These are phyloP conservation scores for Heptranchias perlo DNA, from an alignment of 2,113 vertebrate species.

Conservation along the genomic window DNA sequence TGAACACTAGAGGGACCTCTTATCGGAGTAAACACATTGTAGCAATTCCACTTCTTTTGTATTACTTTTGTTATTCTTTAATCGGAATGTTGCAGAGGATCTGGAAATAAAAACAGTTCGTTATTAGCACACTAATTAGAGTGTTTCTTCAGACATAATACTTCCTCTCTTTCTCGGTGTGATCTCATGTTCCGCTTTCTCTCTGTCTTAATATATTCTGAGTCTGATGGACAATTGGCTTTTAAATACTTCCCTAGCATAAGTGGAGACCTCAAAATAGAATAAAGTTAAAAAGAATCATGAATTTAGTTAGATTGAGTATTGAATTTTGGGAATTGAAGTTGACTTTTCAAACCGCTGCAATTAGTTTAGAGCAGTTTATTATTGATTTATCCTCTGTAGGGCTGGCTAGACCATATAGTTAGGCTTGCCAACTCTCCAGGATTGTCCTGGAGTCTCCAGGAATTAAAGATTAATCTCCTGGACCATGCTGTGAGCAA, in stretches of 20 bases:
- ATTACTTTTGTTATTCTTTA: not conserved
- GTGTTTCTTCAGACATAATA: not conserved
- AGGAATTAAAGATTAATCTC: not conserved
- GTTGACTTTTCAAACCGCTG: not conserved
- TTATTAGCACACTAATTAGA: not conserved
- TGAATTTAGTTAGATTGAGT: not conserved
- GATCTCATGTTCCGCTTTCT: not conserved
- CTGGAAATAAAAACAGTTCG: not conserved
- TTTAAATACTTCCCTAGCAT: not conserved
- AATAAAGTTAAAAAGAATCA: not conserved
- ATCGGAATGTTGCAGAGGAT: not conserved
- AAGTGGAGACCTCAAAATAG: not conserved
- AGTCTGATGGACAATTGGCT: not conserved
- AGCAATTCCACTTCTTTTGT: not conserved
- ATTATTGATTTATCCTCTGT: not conserved
- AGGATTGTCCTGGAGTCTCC: not conserved
- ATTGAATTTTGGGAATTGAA: not conserved
- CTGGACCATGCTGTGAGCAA: not conserved
- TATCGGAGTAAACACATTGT: not conserved
- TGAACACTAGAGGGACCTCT: not conserved
- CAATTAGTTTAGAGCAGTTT: not conserved
- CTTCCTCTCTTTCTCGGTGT: not conserved
- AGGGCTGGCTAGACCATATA: not conserved
- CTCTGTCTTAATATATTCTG: not conserved
- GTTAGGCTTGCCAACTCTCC: not conserved